These are phyloP conservation scores for Agrenia bidenticulata DNA, from an alignment of 2,888 invertebrate species.

Conservation along the genomic window DNA sequence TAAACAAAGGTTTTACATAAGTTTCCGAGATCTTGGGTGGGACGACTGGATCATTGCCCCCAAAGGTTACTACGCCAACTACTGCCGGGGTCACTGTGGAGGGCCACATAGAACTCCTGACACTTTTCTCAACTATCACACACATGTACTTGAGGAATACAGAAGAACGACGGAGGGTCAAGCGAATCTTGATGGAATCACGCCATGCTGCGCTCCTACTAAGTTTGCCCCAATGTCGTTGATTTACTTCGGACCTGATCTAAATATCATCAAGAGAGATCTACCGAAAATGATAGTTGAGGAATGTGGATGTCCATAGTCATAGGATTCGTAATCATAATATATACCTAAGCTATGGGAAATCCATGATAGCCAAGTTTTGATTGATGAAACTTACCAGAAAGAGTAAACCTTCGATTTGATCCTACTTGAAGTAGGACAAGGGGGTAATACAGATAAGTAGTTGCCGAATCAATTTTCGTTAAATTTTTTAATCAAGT, in stretches of 20 bases:
- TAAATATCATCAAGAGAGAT: constrained; percentile 88
- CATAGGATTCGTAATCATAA: constrained; percentile 3
- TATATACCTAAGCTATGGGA: too few relatives aligned
- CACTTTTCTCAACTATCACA: constrained; percentile 82
- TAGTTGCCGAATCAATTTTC: too few relatives aligned
- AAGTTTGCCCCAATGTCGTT: constrained; percentile 90
- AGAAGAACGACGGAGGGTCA: constrained; percentile 67
- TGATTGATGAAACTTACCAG: not conserved
- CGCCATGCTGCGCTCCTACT: constrained; percentile 88
- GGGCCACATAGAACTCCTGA: constrained; percentile 75
- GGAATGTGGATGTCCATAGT: constrained; percentile 89
- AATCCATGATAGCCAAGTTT: not conserved
- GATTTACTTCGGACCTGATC: constrained; percentile 86
- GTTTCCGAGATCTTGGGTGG: constrained; percentile 88
- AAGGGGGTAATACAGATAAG: too few relatives aligned
- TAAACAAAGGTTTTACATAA: constrained; percentile 87
- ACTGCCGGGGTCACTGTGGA: constrained; percentile 85
- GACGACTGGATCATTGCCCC: constrained; percentile 92
- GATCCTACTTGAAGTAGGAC: too few relatives aligned
- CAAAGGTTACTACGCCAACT: constrained; percentile 75
- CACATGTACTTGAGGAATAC: constrained; percentile 87
- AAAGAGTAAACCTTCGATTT: too few relatives aligned
- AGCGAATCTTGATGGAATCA: constrained; percentile 67
- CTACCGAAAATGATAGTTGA: constrained; percentile 94
- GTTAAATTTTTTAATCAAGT: constrained; percentile 26